Evolutionary conservation across 1,140 invertebrate species (phyloP), one percentile per base, ranked within the genome.

Genomic region (Aphis gossypii): DNA sequence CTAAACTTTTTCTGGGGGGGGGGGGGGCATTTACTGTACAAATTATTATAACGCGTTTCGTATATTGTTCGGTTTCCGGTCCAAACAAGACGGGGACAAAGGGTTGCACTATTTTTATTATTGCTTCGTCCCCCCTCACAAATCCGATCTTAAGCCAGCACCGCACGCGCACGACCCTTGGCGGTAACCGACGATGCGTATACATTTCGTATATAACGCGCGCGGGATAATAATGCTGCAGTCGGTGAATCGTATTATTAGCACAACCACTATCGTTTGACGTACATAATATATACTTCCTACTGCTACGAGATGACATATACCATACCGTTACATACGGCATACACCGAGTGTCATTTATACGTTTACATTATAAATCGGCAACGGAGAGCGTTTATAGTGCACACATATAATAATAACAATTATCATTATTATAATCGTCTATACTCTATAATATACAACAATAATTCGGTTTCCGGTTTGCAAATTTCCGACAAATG

Each of bases 391-490:
- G 9, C 44, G 41, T 44, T 25, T 84, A 44, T 41, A 41, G 38
- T 41, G 38, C 41, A 23, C 82, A 44, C 41, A 30, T 18, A 51
- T 51, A 51, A 51, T 51, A 51, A 51, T 51, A 51, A 51, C 9
- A 46, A 46, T 9, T 46, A 46, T 51, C n/a, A n/a, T n/a, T 76
- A 76, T 76, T 76, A 44, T 41, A 2, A 11, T 5, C 38, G 35
- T 23, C 41, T 41, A 44, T 84, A 51, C 20, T 23, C 41, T 41
- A 44, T 84, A 51, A 11, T 46, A 7, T 21, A 35, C 20, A 2
- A 35, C 87, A 35, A 89, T 51, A 54, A 89, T 38, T 48, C n/a
- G 48, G 48, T 89, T 89, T 89, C 87, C 48, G 87, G 87, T 38
- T n/a, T 20, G 48, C 48, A 35, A 54, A 89, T 89, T 89, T 54